Evolutionary conservation across 2,113 vertebrate genomes (phyloP).

Genomic region (Sebastes schlegelii): DNA sequence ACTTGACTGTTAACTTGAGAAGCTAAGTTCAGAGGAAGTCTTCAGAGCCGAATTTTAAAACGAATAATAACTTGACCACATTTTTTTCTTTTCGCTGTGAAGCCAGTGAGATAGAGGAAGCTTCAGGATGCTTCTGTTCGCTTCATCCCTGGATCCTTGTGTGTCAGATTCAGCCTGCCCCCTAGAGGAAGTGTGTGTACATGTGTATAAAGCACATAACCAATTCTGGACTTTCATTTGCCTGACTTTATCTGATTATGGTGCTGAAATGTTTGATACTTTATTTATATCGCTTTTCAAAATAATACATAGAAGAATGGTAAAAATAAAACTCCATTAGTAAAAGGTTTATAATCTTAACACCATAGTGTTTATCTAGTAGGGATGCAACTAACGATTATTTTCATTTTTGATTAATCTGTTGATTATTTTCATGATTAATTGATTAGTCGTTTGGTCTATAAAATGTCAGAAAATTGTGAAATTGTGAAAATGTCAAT

Average conservation of each 20-base stretch:
- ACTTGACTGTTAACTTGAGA: slow-evolving; percentile 2
- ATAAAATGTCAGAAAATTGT: no score
- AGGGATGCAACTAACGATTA: no score
- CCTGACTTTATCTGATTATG: neutral
- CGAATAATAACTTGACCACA: neutral
- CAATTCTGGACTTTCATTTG: neutral
- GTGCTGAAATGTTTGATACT: neutral
- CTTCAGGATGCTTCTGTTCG: slow-evolving; percentile 4
- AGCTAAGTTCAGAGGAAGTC: slow-evolving; percentile 5
- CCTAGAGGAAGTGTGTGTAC: slow-evolving; percentile 70
- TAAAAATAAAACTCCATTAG: neutral
- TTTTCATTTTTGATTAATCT: no score
- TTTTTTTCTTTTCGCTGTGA: neutral
- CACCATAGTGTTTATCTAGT: no score
- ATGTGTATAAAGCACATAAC: neutral
- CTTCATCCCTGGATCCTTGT: slow-evolving; percentile 13
- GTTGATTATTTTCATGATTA: no score
- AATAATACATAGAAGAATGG: neutral
- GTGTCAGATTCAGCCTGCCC: slow-evolving; percentile 70
- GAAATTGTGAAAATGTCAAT: no score
- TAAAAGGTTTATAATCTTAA: neutral
- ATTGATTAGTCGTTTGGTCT: no score
- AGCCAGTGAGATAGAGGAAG: slow-evolving; percentile 8
- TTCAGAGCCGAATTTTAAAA: slow-evolving; percentile 1
- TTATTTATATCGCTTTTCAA: neutral